Evolutionary conservation across 2,113 vertebrate genomes (phyloP).

Genomic region (Phrynocephalus versicolor): DNA sequence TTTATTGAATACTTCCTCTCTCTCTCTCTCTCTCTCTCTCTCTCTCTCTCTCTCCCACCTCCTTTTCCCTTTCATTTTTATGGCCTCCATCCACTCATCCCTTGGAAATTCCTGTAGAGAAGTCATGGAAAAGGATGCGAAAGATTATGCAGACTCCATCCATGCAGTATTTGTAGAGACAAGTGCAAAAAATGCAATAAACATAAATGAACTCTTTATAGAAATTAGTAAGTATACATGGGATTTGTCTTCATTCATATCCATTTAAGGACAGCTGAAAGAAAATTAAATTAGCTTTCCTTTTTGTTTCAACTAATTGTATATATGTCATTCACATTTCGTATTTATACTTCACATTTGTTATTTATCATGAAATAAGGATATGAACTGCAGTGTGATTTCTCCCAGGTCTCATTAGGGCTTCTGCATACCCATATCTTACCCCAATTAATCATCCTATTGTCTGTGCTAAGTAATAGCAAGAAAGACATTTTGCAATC

Average conservation of each 20-base stretch:
- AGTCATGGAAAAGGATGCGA: constrained; percentile 95
- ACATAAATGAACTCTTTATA: constrained; percentile 98
- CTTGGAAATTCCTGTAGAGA: constrained; percentile 80
- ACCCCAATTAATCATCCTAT: no score
- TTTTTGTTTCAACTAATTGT: not conserved
- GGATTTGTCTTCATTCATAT: constrained; percentile 4
- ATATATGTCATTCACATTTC: no score
- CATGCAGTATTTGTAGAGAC: constrained; percentile 98
- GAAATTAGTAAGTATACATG: constrained; percentile 94
- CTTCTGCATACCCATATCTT: no score
- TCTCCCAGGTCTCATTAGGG: constrained; percentile 9
- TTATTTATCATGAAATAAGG: not conserved
- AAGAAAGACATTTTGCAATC: no score
- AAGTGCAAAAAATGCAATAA: constrained; percentile 97
- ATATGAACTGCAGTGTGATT: constrained; percentile 13
- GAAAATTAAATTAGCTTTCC: constrained; percentile 20
- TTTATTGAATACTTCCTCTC: constrained; percentile 31
- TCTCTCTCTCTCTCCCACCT: constrained; percentile 38
- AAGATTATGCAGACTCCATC: constrained; percentile 98
- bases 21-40: constrained; percentile 12
- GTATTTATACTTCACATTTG: not conserved
- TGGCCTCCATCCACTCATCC: no score
- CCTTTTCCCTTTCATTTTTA: no score
- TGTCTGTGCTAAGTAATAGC: no score
- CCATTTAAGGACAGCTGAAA: constrained; percentile 10